These are phyloP conservation scores for Aphaenogaster ashmeadi DNA, from an alignment of 1,140 invertebrate genomes.

Conservation along the genomic window DNA sequence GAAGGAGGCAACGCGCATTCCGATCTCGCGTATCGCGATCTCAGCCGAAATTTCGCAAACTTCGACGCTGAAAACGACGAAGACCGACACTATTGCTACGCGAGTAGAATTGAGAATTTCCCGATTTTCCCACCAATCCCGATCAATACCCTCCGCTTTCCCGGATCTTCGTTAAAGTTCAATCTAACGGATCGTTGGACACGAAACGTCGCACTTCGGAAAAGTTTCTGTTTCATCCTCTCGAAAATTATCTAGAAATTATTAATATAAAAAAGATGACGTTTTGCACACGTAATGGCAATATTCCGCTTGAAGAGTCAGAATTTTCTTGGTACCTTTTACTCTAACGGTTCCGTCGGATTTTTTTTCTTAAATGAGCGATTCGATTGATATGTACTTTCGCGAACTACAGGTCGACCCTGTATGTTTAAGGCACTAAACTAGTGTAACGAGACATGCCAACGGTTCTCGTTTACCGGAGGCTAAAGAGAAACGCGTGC, in stretches of 20 bases:
- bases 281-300: neutral
- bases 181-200: neutral
- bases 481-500: conserved; percentile 43
- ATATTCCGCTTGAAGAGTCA: neutral
- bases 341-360: neutral
- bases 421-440: conserved; percentile 14
- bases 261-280: neutral
- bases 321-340: neutral
- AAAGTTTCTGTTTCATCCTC: neutral
- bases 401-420: neutral
- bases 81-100: neutral
- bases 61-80: neutral
- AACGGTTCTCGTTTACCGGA: conserved; percentile 36
- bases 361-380: neutral
- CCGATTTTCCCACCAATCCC: neutral
- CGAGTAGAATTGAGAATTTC: conserved; percentile 27
- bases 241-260: neutral
- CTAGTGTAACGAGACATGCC: conserved; percentile 22
- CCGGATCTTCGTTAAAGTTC: conserved; percentile 8
- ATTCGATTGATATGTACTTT: neutral
- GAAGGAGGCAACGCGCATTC: conserved; percentile 17
- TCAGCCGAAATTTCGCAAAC: conserved; percentile 48
- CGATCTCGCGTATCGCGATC: conserved; percentile 42
- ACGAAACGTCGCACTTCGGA: neutral
- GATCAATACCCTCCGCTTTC: neutral